A percentile compares a stretch with the other conserved stretches of the same genome.
Conservation (phyloP, 2,888 invertebrate genomes). For the Cephus runcator region DNA sequence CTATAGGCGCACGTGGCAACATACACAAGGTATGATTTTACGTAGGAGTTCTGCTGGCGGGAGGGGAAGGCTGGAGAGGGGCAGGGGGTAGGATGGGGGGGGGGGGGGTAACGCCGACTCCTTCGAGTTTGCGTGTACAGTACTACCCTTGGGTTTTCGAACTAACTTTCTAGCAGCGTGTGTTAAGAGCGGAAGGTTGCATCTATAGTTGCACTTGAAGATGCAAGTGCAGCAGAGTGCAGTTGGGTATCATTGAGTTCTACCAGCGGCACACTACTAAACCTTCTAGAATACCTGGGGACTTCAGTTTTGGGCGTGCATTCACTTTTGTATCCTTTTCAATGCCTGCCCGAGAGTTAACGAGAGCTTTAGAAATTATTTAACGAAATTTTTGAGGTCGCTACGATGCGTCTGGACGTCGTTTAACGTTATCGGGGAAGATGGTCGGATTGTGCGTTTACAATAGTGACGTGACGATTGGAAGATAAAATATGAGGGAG, state of each 20-base stretch:
- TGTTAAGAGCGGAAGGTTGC: not conserved
- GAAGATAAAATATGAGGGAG: not conserved
- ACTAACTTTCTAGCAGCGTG: not conserved
- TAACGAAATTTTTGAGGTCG: not conserved
- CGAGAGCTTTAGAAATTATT: not conserved
- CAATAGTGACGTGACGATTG: not conserved
- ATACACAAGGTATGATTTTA: not conserved
- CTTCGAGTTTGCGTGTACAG: not conserved
- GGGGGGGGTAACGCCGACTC: not conserved
- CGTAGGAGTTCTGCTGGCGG: not conserved
- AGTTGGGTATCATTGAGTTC: not conserved
- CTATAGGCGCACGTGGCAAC: not conserved
- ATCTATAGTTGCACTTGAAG: not conserved
- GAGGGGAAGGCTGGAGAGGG: too few relatives aligned
- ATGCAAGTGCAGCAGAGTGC: not conserved
- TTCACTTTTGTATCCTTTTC: not conserved
- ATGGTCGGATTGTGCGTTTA: too few relatives aligned
- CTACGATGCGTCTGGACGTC: not conserved
- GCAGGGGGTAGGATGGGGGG: too few relatives aligned
- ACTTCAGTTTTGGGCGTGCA: not conserved
- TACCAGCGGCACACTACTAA: not conserved
- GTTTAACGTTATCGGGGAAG: not conserved
- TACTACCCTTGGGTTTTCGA: not conserved
- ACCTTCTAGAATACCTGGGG: not conserved
- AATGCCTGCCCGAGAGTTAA: not conserved